These are phyloP conservation scores for Silurus glanis DNA, from an alignment of 2,113 vertebrate species.

Conservation along the genomic window DNA sequence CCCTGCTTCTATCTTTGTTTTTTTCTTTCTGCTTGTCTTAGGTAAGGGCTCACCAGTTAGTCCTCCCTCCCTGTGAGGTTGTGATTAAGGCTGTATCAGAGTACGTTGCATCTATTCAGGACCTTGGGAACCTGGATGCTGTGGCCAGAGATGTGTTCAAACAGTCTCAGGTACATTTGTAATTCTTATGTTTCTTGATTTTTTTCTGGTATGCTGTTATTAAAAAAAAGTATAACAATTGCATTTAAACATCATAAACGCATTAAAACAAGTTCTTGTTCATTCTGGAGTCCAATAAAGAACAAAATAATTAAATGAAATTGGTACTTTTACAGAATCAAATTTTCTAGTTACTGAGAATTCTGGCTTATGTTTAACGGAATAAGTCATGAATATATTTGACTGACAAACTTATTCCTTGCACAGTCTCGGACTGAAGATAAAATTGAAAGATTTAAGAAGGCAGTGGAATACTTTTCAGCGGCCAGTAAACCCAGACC, in stretches of 20 bases:
- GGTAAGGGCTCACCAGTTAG: conserved; percentile 89
- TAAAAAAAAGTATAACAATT: background rate
- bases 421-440: conserved; percentile 87
- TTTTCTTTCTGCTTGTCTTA: conserved; percentile 49
- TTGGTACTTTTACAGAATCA: background rate
- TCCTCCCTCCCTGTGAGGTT: conserved; percentile 89
- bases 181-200: background rate
- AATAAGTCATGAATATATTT: too few relatives aligned
- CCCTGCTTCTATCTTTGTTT: background rate
- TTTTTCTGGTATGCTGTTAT: background rate
- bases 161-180: conserved; percentile 81
- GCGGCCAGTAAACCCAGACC: conserved; percentile 84
- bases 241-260: background rate
- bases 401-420: background rate
- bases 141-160: conserved; percentile 92
- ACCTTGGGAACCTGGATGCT: conserved; percentile 82
- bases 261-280: background rate
- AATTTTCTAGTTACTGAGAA: background rate
- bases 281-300: background rate
- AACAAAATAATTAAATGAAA: background rate
- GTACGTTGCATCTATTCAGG: conserved; percentile 87
- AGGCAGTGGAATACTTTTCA: conserved; percentile 91
- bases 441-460: conserved; percentile 89
- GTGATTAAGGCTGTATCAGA: conserved; percentile 92
- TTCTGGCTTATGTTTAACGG: too few relatives aligned